Evolutionary conservation across 2,113 vertebrate genomes (phyloP).

Genomic region (Lucifuga dentata): DNA sequence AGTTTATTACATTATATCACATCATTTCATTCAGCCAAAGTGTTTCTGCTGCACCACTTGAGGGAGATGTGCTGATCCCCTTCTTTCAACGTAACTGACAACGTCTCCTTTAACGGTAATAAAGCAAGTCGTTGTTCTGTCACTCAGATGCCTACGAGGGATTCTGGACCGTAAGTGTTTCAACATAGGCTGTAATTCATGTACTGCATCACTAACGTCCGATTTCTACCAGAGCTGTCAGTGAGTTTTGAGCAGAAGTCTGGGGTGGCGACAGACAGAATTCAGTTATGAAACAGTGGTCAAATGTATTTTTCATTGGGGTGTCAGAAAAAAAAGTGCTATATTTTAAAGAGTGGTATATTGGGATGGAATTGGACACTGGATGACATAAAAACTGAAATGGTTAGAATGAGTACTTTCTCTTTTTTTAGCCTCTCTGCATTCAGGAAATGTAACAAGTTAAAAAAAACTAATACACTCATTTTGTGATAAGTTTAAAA

Average conservation of each 20-base stretch:
- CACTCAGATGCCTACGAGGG: conserved; percentile 47
- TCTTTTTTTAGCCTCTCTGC: neutral
- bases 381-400: neutral
- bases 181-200: conserved; percentile 48
- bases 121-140: conserved; percentile 44
- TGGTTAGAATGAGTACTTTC: neutral
- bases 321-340: conserved; percentile 8
- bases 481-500: too few species aligned
- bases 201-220: conserved; percentile 12
- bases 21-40: conserved; percentile 28
- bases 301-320: conserved; percentile 39
- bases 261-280: conserved; percentile 29
- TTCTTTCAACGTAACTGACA: conserved; percentile 27
- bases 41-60: conserved; percentile 40
- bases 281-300: conserved; percentile 35
- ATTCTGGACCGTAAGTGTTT: conserved; percentile 49
- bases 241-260: conserved; percentile 18
- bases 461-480: too few species aligned
- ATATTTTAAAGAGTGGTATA: neutral
- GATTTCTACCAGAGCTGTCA: conserved; percentile 26
- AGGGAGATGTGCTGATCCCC: conserved; percentile 27
- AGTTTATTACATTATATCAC: conserved; percentile 31
- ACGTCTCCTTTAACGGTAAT: conserved; percentile 41
- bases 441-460: neutral
- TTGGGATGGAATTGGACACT: conserved; percentile 9